Base-by-base conservation (phyloP, 2,888 invertebrate species). In the Chironomus tentans region DNA sequence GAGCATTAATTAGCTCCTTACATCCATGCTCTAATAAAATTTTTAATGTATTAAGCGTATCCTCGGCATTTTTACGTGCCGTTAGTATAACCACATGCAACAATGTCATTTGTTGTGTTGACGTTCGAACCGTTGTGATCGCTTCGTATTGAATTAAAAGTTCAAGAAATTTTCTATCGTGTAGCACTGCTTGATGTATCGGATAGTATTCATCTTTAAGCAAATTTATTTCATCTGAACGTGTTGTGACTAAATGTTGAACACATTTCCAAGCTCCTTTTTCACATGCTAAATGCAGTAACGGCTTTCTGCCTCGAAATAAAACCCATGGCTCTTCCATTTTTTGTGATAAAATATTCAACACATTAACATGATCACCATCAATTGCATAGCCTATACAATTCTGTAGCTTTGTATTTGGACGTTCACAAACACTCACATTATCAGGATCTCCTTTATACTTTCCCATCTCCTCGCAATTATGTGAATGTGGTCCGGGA, bases 191-290 rank as follows among this genome's bases (percentile, higher is more conserved):
- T 80, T 91, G 90, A 82, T 92, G 90, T 77, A 92, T 89, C n/a
- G 92, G 92, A 82, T 90, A 91, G 82, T 91, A 91, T 83, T 91
- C 92, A 80, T 91, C 90, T 82, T 88, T 90, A 77, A 90, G 87
- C 77, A 89, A 86, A 82, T 91, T 90, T 69, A 91, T 89, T 82
- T 91, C 90, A 79, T 90, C 90, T 50, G 88, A 87, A 61, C 90
- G 81, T 78, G 89, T 88, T 2, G 87, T 85, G 7, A 90, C 88
- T 77, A 91, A 82, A 80, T 88, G 89, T 80, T 89, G 88, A 2
- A 90, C 90, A 82, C 91, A 91, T 78, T 88, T 86, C 90, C 90
- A 91, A 38, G 91, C 90, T 18, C 89, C 90, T 47, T 90, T 83
- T 80, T 91, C 90, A 79, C 90, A 91, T 0, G 91, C 90, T 76